phyloP scores from a whole-genome alignment of 2,888 invertebrate genomes.

The Cheilosia impressa region DNA sequence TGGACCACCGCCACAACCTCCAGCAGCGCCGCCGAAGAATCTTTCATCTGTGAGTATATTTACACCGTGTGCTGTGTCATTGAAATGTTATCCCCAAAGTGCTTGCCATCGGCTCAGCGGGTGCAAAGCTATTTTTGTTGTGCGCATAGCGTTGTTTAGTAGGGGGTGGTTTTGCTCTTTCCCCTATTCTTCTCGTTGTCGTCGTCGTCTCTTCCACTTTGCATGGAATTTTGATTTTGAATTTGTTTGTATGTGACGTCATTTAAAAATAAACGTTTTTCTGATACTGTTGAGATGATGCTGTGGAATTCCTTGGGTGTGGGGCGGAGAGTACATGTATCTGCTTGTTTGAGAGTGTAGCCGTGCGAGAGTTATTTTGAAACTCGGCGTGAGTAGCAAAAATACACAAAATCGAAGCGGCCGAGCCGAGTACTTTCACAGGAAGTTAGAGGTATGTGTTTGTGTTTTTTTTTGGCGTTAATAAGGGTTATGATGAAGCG shows the following conservation, averaged over 20 bases:
- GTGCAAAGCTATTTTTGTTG: slow-evolving; percentile 64
- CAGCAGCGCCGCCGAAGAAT: slow-evolving; percentile 87
- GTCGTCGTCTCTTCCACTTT: background rate
- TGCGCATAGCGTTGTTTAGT: slow-evolving; percentile 25
- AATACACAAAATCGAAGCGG: background rate
- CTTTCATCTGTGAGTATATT: slow-evolving; percentile 85
- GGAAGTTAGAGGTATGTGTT: background rate
- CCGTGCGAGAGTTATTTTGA: slow-evolving; percentile 6
- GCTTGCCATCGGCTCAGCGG: slow-evolving; percentile 36
- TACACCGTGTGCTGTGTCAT: background rate
- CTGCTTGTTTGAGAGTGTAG: background rate
- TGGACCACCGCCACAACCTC: slow-evolving; percentile 93
- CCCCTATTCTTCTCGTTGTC: background rate
- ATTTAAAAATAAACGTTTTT: slow-evolving; percentile 50
- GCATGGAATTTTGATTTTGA: slow-evolving; percentile 26
- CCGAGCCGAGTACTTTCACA: background rate
- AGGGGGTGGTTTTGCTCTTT: slow-evolving; percentile 59
- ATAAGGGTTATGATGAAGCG: slow-evolving; percentile 8
- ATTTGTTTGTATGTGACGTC: slow-evolving; percentile 23
- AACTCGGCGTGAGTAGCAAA: background rate
- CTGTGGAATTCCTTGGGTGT: slow-evolving; percentile 3
- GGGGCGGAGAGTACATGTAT: background rate
- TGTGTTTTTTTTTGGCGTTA: background rate
- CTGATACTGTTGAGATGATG: background rate
- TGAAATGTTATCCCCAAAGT: slow-evolving; percentile 14